Conservation (phyloP, 2,888 invertebrate species). For the Hermaeophaga mercurialis region DNA sequence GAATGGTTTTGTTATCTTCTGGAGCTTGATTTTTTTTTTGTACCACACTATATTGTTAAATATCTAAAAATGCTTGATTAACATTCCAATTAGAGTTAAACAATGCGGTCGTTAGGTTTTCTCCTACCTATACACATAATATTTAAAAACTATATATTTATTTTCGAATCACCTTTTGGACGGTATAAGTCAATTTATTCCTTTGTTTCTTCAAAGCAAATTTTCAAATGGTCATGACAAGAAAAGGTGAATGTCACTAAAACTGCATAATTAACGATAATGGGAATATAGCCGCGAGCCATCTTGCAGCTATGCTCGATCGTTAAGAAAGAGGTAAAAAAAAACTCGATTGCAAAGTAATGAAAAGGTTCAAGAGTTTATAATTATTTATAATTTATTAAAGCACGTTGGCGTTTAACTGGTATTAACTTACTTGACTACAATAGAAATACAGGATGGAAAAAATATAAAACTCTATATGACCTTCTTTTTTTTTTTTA, state of each 20-base stretch:
- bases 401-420: slow-evolving; percentile 7
- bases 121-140: too few species aligned
- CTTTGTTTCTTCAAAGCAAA: neutral
- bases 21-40: too few species aligned
- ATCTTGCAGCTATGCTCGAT: slow-evolving; percentile 5
- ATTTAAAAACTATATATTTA: too few species aligned
- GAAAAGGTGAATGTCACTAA: slow-evolving; percentile 15
- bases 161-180: too few species aligned
- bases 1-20: too few species aligned
- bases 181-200: neutral
- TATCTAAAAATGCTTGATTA: too few species aligned
- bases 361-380: slow-evolving; percentile 10
- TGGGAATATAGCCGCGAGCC: slow-evolving; percentile 1
- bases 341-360: slow-evolving; percentile 9
- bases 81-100: too few species aligned
- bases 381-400: slow-evolving; percentile 14
- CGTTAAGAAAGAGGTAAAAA: neutral
- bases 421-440: neutral
- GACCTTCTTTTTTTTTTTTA: too few species aligned
- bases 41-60: too few species aligned
- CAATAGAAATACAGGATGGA: neutral
- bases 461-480: too few species aligned
- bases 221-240: slow-evolving; percentile 7
- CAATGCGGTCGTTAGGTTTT: too few species aligned
- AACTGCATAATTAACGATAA: slow-evolving; percentile 12